phyloP scores from a whole-genome alignment of 2,113 vertebrate species.

The Tapirus terrestris region DNA sequence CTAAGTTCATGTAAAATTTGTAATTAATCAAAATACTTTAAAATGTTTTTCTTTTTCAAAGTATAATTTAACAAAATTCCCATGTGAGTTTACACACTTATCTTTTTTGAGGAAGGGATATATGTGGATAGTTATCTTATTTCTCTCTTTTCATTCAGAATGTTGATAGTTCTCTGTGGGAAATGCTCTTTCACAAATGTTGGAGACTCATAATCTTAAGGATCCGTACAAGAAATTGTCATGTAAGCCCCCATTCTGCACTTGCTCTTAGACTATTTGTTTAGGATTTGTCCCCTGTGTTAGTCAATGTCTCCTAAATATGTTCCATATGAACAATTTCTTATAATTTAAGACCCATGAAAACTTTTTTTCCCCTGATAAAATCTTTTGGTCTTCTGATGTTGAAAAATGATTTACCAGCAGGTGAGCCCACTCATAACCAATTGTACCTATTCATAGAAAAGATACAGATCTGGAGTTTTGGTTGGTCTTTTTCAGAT shows the following conservation, averaged over 20 bases:
- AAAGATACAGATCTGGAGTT: neutral
- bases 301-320: neutral
- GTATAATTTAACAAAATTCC: neutral
- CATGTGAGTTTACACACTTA: neutral
- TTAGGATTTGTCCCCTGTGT: neutral
- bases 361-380: neutral
- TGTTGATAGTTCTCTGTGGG: neutral
- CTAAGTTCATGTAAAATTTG: neutral
- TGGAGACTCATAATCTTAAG: neutral
- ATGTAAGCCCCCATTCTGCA: neutral
- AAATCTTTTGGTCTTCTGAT: neutral
- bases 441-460: neutral
- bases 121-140: neutral
- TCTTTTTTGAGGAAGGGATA: neutral
- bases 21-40: neutral
- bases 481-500: neutral
- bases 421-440: neutral
- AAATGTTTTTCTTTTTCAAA: neutral
- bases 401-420: neutral
- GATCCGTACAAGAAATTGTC: neutral
- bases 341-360: neutral
- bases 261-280: neutral
- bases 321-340: neutral
- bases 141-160: constrained; percentile 1
- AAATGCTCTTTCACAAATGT: neutral